Percentiles rank a stretch among this genome's conserved stretches.
phyloP scores from a whole-genome alignment of 2,888 invertebrate genomes.

The Melitaea athalia region DNA sequence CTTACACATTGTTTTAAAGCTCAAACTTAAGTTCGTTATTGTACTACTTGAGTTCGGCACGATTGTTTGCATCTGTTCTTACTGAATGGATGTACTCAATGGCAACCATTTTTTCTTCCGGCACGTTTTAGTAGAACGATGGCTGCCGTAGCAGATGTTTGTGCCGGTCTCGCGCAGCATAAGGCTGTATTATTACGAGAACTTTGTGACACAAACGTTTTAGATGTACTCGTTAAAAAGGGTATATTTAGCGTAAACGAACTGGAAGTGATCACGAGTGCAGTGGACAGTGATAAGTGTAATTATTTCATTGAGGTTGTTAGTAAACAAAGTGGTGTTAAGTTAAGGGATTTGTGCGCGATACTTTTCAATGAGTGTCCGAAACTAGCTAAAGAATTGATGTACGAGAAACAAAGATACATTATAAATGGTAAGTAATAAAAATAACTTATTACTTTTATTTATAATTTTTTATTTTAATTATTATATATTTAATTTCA shows the following conservation, averaged over 20 bases:
- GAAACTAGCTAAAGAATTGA: conserved; percentile 83
- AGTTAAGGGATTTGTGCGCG: conserved; percentile 83
- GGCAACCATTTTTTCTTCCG: conserved; percentile 42
- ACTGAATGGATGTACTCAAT: conserved; percentile 50
- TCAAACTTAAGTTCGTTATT: conserved; percentile 16
- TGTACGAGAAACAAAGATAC: conserved; percentile 81
- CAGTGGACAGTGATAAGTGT: conserved; percentile 79
- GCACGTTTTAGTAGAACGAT: conserved; percentile 68
- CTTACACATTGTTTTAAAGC: not conserved
- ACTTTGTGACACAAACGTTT: conserved; percentile 83
- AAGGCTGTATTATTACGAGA: conserved; percentile 84
- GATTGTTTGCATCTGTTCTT: conserved; percentile 50
- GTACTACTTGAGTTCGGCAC: conserved; percentile 27
- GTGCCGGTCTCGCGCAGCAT: conserved; percentile 84
- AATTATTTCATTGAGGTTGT: conserved; percentile 84
- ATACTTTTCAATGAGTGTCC: conserved; percentile 84
- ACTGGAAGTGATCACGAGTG: conserved; percentile 79
- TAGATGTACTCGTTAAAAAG: conserved; percentile 85
- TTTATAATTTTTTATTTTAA: too few relatives aligned
- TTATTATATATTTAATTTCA: too few relatives aligned
- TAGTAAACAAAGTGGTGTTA: conserved; percentile 83
- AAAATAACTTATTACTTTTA: not conserved
- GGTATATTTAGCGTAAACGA: conserved; percentile 84
- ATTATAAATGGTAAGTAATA: conserved; percentile 69
- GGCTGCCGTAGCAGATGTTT: conserved; percentile 80